These are phyloP conservation scores for Drosophila sucinea DNA, from an alignment of 1,140 invertebrate genomes.

Conservation along the genomic window DNA sequence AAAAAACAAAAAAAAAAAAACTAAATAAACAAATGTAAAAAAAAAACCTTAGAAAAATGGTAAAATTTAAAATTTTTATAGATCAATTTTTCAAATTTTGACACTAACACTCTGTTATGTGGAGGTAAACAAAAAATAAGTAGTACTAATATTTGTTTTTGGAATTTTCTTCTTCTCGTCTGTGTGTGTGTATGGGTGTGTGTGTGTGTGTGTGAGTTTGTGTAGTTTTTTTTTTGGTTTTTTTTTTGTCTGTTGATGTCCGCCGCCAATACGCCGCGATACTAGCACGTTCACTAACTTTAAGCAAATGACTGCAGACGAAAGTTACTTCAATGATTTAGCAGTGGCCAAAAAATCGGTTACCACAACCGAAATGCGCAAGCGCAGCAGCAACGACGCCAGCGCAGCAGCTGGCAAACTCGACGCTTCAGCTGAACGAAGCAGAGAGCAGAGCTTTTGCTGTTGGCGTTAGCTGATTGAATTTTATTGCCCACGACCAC, in stretches of 20 bases:
- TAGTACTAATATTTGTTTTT: slow-evolving; percentile 26
- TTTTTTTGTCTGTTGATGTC: slow-evolving; percentile 32
- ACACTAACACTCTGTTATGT: slow-evolving; percentile 1
- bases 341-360: slow-evolving; percentile 83
- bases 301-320: slow-evolving; percentile 83
- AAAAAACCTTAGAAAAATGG: background rate
- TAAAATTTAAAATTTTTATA: background rate
- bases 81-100: background rate
- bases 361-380: slow-evolving; percentile 50
- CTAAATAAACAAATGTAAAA: background rate
- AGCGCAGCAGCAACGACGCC: slow-evolving; percentile 40
- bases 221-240: background rate
- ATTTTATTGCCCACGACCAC: slow-evolving; percentile 57
- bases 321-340: slow-evolving; percentile 83
- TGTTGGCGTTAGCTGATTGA: slow-evolving; percentile 52
- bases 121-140: slow-evolving; percentile 22
- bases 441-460: slow-evolving; percentile 21
- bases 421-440: background rate
- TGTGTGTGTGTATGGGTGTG: too few species aligned
- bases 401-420: background rate
- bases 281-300: slow-evolving; percentile 83
- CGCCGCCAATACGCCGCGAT: slow-evolving; percentile 76
- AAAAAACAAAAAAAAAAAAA: background rate
- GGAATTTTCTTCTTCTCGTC: too few species aligned
- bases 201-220: too few species aligned